These are phyloP conservation scores for Lasioglossum calceatum DNA, from an alignment of 2,888 invertebrate genomes.

Conservation along the genomic window DNA sequence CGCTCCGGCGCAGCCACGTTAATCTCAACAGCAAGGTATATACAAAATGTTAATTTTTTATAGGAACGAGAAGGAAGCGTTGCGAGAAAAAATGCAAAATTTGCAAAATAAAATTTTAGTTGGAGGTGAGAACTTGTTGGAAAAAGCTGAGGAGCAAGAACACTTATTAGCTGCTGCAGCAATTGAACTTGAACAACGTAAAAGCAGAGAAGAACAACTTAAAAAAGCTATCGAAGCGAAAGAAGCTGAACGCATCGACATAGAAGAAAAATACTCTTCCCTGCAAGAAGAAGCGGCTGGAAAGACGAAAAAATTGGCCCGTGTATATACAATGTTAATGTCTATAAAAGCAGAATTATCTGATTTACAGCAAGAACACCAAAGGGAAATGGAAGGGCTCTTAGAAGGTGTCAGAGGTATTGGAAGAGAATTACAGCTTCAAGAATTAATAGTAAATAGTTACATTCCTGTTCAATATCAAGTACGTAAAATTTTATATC, in stretches of 20 bases:
- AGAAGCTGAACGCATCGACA: conserved; percentile 96
- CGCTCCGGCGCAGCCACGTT: background rate
- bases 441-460: conserved; percentile 95
- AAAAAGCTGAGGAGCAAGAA: conserved; percentile 98
- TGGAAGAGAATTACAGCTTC: conserved; percentile 95
- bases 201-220: conserved; percentile 92
- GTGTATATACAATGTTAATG: conserved; percentile 94
- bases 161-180: conserved; percentile 94
- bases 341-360: conserved; percentile 93
- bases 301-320: conserved; percentile 96
- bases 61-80: conserved; percentile 91
- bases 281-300: conserved; percentile 98
- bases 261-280: conserved; percentile 97
- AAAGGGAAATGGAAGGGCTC: conserved; percentile 98
- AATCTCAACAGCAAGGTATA: background rate
- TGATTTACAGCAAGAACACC: conserved; percentile 96
- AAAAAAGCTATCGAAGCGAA: conserved; percentile 94
- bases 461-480: conserved; percentile 98
- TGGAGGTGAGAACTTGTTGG: conserved; percentile 98
- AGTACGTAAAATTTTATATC: conserved; percentile 84
- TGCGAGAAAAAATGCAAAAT: conserved; percentile 93
- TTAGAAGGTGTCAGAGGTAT: conserved; percentile 96
- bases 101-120: conserved; percentile 98
- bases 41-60: conserved; percentile 39
- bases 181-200: conserved; percentile 91